Base-by-base conservation (phyloP, 2,797 vertebrate species). In the Alouatta caraya region DNA sequence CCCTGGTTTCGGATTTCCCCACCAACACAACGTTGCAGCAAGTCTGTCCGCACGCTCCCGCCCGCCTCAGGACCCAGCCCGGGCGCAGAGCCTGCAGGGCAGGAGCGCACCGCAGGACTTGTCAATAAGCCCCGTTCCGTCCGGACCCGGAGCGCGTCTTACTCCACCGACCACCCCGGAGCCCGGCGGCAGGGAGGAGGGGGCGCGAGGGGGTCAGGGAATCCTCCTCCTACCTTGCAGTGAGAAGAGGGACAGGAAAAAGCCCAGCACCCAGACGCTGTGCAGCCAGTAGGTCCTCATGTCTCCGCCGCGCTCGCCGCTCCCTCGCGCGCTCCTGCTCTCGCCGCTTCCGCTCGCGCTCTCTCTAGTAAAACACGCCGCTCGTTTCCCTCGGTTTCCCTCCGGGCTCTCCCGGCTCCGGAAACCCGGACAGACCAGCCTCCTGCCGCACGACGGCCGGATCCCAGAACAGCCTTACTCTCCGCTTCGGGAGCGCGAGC, bases 241-340 rank as follows among this genome's bases (percentile, higher is more conserved):
- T 91, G 98, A 99, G 98, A 99, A 99, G 98, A 99, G 99, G 98
- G 98, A 99, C 98, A 99, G 97, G 98, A 99, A 99, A 97, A 99
- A 99, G 98, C 99, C 99, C 98, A 99, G 98, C 98, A 99, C 98
- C 99, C 99, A 99, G 98, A 99, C 98, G 98, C 99, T 99, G 98
- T 99, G 99, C 98, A 99, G 98, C 99, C 99, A 99, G 98, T 99
- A 99, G 98, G 99, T 98, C 98, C 98, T 99, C 99, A 99, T 99
- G 98, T 98, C 98, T 98, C 98, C 98, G 95, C 97, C 88, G 98
- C 94, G 95, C 97, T 98, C 5, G 88, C 90, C 97, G 97, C 22
- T 97, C 96, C 98, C 97, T 96, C 97, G 70, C 73, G 93, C 92
- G 73, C 79, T 95, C 93, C 73, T 61, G 94, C 72, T 93, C 91